Percentiles rank a stretch among this genome's conserved stretches.
Evolutionary conservation across 2,888 invertebrate genomes (phyloP).

Genomic region (Ennomos erosarius): DNA sequence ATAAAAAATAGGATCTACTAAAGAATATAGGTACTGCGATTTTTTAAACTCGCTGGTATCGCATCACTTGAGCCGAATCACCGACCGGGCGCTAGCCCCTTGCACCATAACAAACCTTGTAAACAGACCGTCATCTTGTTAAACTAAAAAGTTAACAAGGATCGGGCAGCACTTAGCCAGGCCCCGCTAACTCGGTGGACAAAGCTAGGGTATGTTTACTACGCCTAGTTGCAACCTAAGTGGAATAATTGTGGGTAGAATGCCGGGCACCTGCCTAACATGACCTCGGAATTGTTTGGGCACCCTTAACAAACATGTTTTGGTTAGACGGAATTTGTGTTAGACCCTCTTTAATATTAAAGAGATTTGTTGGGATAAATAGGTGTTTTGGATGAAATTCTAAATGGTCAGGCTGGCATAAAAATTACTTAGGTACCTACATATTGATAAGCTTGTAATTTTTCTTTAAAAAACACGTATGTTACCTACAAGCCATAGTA

Average conservation of each 20-base stretch:
- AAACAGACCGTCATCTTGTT: conserved; percentile 77
- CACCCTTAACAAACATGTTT: conserved; percentile 22
- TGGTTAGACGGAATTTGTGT: conserved; percentile 13
- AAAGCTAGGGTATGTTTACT: conserved; percentile 77
- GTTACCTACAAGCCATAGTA: too few species aligned
- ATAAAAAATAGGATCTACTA: too few species aligned
- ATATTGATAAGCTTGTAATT: too few species aligned
- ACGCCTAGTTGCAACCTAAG: conserved; percentile 79
- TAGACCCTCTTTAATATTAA: not conserved
- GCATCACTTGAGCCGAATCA: not conserved
- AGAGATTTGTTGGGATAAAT: too few species aligned
- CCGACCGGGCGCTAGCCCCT: conserved; percentile 59
- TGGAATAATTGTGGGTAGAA: conserved; percentile 79
- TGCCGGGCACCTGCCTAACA: conserved; percentile 57
- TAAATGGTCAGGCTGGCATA: too few species aligned
- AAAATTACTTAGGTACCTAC: too few species aligned
- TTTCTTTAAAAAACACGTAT: too few species aligned
- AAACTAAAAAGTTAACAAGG: conserved; percentile 82
- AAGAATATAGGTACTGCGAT: too few species aligned
- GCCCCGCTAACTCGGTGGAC: conserved; percentile 72
- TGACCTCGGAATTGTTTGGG: conserved; percentile 31
- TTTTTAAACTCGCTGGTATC: conserved; percentile 8
- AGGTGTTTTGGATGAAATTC: too few species aligned
- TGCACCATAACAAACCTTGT: conserved; percentile 62
- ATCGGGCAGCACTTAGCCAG: conserved; percentile 79